These are phyloP conservation scores for Pseudococcus viburni DNA, from an alignment of 2,888 invertebrate species.

Conservation along the genomic window DNA sequence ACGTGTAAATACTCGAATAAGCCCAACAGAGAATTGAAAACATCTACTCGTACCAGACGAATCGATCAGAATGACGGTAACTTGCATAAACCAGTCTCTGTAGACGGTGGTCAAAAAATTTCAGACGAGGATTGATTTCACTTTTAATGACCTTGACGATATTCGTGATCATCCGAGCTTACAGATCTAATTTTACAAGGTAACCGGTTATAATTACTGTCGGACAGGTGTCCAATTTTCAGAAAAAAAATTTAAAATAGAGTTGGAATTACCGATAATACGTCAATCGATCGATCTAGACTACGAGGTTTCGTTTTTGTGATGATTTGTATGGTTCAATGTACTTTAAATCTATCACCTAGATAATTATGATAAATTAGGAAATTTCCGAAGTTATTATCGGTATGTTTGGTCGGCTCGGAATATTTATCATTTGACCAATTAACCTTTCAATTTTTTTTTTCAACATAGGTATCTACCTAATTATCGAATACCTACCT, in stretches of 20 bases:
- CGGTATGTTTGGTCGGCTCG: not conserved
- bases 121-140: slow-evolving; percentile 5
- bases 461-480: not conserved
- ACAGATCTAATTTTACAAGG: not conserved
- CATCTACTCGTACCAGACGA: not conserved
- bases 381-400: too few relatives aligned
- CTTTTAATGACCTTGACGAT: slow-evolving; percentile 2
- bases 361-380: not conserved
- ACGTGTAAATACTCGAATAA: not conserved
- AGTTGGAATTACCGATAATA: too few relatives aligned
- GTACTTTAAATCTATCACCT: not conserved
- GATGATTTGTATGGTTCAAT: not conserved
- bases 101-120: not conserved
- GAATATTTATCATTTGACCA: not conserved
- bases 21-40: not conserved
- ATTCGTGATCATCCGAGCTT: not conserved
- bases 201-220: not conserved
- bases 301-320: too few relatives aligned
- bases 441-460: not conserved
- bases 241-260: too few relatives aligned
- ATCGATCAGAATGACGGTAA: not conserved
- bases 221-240: not conserved
- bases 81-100: not conserved
- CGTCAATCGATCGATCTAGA: too few relatives aligned
- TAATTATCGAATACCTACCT: too few relatives aligned